Evolutionary conservation across 2,888 invertebrate genomes (phyloP).

Genomic region (Ornithoptera alexandrae): DNA sequence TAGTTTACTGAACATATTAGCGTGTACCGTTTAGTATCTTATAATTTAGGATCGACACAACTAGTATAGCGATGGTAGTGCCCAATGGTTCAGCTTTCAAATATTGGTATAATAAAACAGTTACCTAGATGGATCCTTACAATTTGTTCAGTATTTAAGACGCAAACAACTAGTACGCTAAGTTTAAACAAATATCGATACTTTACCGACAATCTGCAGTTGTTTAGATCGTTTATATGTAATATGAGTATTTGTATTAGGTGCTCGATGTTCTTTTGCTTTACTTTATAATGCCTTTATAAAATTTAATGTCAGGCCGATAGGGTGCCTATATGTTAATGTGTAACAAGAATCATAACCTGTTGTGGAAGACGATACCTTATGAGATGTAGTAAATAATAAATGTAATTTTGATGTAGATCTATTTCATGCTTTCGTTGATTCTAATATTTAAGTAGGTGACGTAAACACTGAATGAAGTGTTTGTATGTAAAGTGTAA

Average conservation of each 20-base stretch:
- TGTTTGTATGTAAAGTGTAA: slow-evolving; percentile 42
- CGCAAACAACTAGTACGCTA: slow-evolving; percentile 53
- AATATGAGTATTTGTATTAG: slow-evolving; percentile 57
- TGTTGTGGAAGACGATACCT: slow-evolving; percentile 77
- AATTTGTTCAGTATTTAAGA: slow-evolving; percentile 59
- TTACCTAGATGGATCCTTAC: slow-evolving; percentile 63
- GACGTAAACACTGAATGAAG: slow-evolving; percentile 38
- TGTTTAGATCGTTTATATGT: slow-evolving; percentile 68
- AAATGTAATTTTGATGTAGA: slow-evolving; percentile 62
- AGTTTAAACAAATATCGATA: slow-evolving; percentile 48
- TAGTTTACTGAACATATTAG: slow-evolving; percentile 64
- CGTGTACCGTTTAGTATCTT: slow-evolving; percentile 60
- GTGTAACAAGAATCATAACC: slow-evolving; percentile 52
- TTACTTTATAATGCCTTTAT: slow-evolving; percentile 44
- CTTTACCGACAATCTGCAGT: slow-evolving; percentile 46
- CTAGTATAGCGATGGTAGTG: slow-evolving; percentile 66
- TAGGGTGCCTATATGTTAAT: slow-evolving; percentile 56
- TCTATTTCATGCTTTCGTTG: slow-evolving; percentile 46
- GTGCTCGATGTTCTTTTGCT: slow-evolving; percentile 46
- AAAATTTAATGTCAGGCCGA: slow-evolving; percentile 43
- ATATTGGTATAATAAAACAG: slow-evolving; percentile 67
- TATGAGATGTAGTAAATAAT: slow-evolving; percentile 65
- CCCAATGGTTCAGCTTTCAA: slow-evolving; percentile 76
- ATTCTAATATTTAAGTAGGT: slow-evolving; percentile 46
- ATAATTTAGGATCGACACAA: slow-evolving; percentile 62